A percentile compares a stretch with the other conserved stretches of the same genome.
Evolutionary conservation across 2,888 invertebrate genomes (phyloP).

Genomic region (Aleiodes testaceus): DNA sequence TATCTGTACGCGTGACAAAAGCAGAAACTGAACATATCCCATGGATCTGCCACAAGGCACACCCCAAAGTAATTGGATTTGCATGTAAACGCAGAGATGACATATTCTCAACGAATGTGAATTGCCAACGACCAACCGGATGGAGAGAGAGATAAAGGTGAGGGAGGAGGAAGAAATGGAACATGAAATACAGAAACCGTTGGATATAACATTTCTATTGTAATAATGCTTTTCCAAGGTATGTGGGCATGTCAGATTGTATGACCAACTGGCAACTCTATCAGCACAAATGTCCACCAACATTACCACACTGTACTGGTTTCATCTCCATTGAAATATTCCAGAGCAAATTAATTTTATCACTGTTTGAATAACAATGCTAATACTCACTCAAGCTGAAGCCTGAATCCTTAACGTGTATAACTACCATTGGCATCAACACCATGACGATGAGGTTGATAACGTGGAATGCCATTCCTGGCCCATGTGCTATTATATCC

Average conservation of each 20-base stretch:
- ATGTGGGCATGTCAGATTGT: slow-evolving; percentile 16
- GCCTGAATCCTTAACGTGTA: slow-evolving; percentile 83
- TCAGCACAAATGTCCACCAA: slow-evolving; percentile 37
- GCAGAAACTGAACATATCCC: slow-evolving; percentile 40
- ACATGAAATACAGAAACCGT: slow-evolving; percentile 18
- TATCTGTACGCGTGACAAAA: slow-evolving; percentile 44
- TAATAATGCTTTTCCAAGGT: slow-evolving; percentile 6
- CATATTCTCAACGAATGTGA: slow-evolving; percentile 48
- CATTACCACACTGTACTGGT: slow-evolving; percentile 34
- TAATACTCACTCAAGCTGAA: slow-evolving; percentile 84
- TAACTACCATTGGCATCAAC: slow-evolving; percentile 85
- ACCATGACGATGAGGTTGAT: slow-evolving; percentile 85
- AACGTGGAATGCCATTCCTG: slow-evolving; percentile 84
- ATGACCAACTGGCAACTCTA: slow-evolving; percentile 44
- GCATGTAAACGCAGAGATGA: slow-evolving; percentile 57
- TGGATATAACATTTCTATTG: slow-evolving; percentile 21
- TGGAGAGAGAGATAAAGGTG: neutral
- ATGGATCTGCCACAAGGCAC: slow-evolving; percentile 44
- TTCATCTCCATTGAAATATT: slow-evolving; percentile 1
- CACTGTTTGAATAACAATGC: neutral
- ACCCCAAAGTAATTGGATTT: slow-evolving; percentile 61
- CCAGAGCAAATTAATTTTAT: neutral
- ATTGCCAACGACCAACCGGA: neutral
- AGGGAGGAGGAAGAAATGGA: neutral
- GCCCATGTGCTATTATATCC: slow-evolving; percentile 81